Evolutionary conservation across 2,888 invertebrate genomes (phyloP), one percentile per base, ranked within the genome.

Genomic region (Acleris literana): DNA sequence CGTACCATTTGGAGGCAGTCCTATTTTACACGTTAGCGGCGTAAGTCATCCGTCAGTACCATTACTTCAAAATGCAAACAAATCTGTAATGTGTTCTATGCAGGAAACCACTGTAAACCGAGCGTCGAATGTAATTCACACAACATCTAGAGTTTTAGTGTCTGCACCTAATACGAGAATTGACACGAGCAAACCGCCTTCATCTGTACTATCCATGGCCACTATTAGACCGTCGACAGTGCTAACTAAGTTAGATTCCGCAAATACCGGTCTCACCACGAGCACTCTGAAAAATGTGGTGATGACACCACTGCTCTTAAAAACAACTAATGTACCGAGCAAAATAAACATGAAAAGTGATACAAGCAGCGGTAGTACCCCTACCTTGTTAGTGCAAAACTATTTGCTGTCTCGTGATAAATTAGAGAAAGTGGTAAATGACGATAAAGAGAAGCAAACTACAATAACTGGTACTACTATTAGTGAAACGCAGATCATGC

Each of bases 111-210:
- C 70, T 70, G 72, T 82, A 5, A 87, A 72, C 69, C 83, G 87
- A 77, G 83, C 82, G 39, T 77, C 88, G 44, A 90, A 92, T 73
- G 85, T 90, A 49, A 93, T 88, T 77, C 93, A 82, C 77, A 83
- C 80, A 29, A 80, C 90, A 5, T 89, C 87, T 76, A 81, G 90
- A 71, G 69, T 90, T 44, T 72, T 90, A 56, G 81, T 87, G 48
- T 85, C 87, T 43, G 76, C 80, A 16, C 79, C 90, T 29, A 78
- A 86, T 64, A 80, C 80, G 55, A 90, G 84, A 72, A 75, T 89
- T 65, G 90, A 90, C 70, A 65, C 85, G 20, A 86, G 77, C 70
- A 91, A 88, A 77, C 78, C 80, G 16, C 76, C 86, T 58, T 76
- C 86, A 17, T 85, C 92, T 51, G 90, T 92, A 48, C 75, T 91